phyloP scores from a whole-genome alignment of 2,888 invertebrate genomes.

The Lithophane ornitopus region DNA sequence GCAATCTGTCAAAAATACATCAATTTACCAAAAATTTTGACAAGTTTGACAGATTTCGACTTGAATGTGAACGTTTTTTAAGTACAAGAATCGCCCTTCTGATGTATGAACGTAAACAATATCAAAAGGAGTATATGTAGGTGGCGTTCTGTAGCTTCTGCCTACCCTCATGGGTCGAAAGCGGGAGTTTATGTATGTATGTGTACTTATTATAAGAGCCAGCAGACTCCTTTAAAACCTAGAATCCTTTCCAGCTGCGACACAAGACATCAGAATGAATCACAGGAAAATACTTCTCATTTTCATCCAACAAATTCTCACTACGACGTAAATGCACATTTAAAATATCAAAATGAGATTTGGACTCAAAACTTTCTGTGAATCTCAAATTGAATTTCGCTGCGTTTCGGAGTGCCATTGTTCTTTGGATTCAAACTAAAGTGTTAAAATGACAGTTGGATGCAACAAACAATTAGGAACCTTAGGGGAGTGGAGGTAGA shows the following conservation, averaged over 20 bases:
- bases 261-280: conserved; percentile 46
- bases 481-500: conserved; percentile 26
- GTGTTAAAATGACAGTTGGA: conserved; percentile 67
- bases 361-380: conserved; percentile 75
- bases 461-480: conserved; percentile 48
- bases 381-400: conserved; percentile 80
- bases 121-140: too few relatives aligned
- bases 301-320: conserved; percentile 66
- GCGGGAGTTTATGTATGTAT: too few relatives aligned
- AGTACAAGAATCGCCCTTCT: too few relatives aligned
- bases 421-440: conserved; percentile 73
- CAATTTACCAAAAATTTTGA: too few relatives aligned
- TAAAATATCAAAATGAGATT: conserved; percentile 79
- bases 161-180: too few relatives aligned
- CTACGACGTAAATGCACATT: conserved; percentile 73
- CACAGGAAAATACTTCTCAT: conserved; percentile 63
- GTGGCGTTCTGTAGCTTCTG: too few relatives aligned
- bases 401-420: conserved; percentile 72
- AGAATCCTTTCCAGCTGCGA: conserved; percentile 25
- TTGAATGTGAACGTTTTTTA: too few relatives aligned
- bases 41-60: too few relatives aligned
- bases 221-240: not conserved
- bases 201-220: not conserved
- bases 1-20: too few relatives aligned
- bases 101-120: too few relatives aligned